Evolutionary conservation across 2,888 invertebrate species (phyloP), one percentile per base, ranked within the genome.

Genomic region (Agonopterix arenella): DNA sequence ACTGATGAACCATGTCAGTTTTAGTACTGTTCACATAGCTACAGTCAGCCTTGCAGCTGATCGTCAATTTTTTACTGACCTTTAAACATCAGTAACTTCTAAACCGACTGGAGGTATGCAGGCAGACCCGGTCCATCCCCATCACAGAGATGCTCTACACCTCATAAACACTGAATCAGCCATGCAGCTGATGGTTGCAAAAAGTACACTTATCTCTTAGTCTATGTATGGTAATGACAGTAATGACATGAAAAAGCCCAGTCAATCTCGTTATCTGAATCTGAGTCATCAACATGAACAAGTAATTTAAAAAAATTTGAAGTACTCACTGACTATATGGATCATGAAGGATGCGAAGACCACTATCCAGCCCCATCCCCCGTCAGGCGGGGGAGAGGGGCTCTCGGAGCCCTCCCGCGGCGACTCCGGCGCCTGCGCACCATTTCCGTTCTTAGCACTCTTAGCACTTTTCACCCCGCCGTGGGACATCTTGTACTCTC

Each of bases 321-420:
- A 10, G 40, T 83, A 95, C 96, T 96, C 81, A 96, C 96, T 96
- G 84, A 96, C 92, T 63, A 97, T 93, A 86, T 99, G 98, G 66
- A 99, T 96, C 94, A 98, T 94, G 85, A 99, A 98, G 7, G 98
- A 98, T 18, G 95, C 97, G 72, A 97, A 94, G 50, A 97, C 97
- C 48, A 98, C 96, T 82, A 95, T 91, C 97, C 97, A 97, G 0
- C 98, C 98, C 97, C 97, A 98, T 9, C 97, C 98, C 0, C 97
- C 97, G 72, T 97, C 97, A 0, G 96, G 96, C 3, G 96, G 95
- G 11, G 95, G 95, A 54, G 92, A 88, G 52, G 85, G 74, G 54
- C 76, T 79, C 57, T 76, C 75, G 1, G 80, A 72, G 36, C 75
- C 70, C 52, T 76, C 78, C 48, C 79, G 65, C 49, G 76, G 71